Percentiles rank a stretch among this genome's conserved stretches.
Evolutionary conservation across 1,140 invertebrate genomes (phyloP).

Genomic region (Apis mellifera): DNA sequence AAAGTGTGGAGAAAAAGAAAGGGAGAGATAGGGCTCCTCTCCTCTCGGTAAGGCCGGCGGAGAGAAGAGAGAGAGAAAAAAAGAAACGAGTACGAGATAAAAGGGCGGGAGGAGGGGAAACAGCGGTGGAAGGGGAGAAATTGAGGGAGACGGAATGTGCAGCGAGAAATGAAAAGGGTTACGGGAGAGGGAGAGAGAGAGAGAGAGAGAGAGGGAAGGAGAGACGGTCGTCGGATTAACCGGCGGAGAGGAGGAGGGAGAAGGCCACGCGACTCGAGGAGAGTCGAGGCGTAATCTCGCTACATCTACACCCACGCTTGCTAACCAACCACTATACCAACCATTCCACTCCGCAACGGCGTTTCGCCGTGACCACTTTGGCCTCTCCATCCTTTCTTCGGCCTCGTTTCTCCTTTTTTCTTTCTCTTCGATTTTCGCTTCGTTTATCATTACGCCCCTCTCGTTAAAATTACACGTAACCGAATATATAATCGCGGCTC

Average conservation of each 20-base stretch:
- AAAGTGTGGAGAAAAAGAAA: slow-evolving; percentile 26
- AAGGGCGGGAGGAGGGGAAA: slow-evolving; percentile 18
- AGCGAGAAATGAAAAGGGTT: slow-evolving; percentile 40
- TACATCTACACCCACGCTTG: slow-evolving; percentile 74
- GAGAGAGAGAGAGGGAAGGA: too few species aligned
- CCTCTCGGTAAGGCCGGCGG: background rate
- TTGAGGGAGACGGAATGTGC: slow-evolving; percentile 30
- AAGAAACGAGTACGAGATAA: slow-evolving; percentile 4
- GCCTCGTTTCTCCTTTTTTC: slow-evolving; percentile 44
- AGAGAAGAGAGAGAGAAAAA: too few species aligned
- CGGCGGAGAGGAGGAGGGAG: slow-evolving; percentile 53
- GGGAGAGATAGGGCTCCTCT: slow-evolving; percentile 3
- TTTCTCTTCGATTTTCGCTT: slow-evolving; percentile 31
- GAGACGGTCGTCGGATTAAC: slow-evolving; percentile 30
- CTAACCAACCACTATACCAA: slow-evolving; percentile 59
- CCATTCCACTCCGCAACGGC: slow-evolving; percentile 28
- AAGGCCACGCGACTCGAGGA: slow-evolving; percentile 70
- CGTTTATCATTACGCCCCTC: too few species aligned
- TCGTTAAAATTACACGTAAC: too few species aligned
- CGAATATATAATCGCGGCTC: too few species aligned
- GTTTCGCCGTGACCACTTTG: slow-evolving; percentile 58
- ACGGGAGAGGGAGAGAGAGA: slow-evolving; percentile 16
- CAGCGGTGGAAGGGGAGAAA: slow-evolving; percentile 44
- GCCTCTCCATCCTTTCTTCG: slow-evolving; percentile 56
- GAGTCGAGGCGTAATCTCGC: slow-evolving; percentile 65